Conservation (phyloP, 2,888 invertebrate genomes). For the Hedychridium roseum region DNA sequence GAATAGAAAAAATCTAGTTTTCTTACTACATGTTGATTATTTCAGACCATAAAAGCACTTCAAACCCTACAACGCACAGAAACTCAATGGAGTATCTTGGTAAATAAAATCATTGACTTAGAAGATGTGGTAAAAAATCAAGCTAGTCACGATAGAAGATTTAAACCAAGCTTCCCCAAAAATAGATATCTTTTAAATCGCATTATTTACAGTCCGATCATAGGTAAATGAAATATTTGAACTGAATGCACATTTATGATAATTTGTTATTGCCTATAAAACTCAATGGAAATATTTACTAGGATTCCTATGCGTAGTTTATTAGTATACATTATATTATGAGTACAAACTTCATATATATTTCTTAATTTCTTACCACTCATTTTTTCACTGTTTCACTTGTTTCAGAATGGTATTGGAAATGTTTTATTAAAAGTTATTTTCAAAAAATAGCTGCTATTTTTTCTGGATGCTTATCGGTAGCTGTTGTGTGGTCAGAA, state of each 20-base stretch:
- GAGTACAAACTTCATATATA: too few species aligned
- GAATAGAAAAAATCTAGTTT: too few species aligned
- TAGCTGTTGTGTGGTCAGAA: conserved; percentile 98
- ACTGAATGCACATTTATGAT: too few species aligned
- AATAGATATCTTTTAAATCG: conserved; percentile 69
- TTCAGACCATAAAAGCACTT: conserved; percentile 82
- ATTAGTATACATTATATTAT: too few species aligned
- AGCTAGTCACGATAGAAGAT: conserved; percentile 68
- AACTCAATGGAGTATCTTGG: conserved; percentile 90
- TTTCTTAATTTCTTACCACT: too few species aligned
- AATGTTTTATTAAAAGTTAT: conserved; percentile 82
- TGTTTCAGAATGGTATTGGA: conserved; percentile 95
- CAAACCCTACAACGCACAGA: conserved; percentile 94
- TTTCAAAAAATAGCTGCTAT: conserved; percentile 78
- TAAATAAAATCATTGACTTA: conserved; percentile 80
- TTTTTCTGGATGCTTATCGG: conserved; percentile 79
- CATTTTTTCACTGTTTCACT: too few species aligned
- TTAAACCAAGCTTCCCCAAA: conserved; percentile 76
- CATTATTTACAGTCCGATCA: conserved; percentile 72
- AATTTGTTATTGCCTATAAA: too few species aligned
- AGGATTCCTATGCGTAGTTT: too few species aligned
- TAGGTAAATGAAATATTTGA: conserved; percentile 71
- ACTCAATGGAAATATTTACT: too few species aligned
- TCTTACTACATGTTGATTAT: too few species aligned
- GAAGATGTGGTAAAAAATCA: conserved; percentile 89